phyloP scores from a whole-genome alignment of 1,140 invertebrate species.

The Magallana ariakensis region DNA sequence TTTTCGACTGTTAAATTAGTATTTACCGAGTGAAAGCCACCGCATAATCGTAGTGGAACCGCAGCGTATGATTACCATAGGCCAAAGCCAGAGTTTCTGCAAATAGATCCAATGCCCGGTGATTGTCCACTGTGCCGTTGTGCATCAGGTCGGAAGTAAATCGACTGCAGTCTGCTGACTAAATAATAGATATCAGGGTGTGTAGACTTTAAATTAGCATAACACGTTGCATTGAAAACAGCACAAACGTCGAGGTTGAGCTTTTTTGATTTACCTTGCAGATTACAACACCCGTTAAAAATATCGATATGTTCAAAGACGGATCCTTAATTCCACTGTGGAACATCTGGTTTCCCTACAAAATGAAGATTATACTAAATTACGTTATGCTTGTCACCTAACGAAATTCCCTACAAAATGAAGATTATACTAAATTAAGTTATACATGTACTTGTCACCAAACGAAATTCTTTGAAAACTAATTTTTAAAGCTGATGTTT shows the following conservation, averaged over 20 bases:
- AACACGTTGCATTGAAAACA: too few species aligned
- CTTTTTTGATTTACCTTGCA: constrained; percentile 45
- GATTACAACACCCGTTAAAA: constrained; percentile 35
- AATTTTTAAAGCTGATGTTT: too few species aligned
- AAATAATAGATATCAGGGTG: not conserved
- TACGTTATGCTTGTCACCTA: too few species aligned
- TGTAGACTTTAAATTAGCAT: too few species aligned
- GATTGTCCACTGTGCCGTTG: constrained; percentile 42
- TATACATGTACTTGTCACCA: too few species aligned
- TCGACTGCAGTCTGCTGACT: constrained; percentile 33
- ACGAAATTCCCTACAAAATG: not conserved
- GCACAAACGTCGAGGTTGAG: not conserved
- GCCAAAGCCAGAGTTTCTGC: constrained; percentile 20
- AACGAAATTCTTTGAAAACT: not conserved
- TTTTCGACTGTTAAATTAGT: not conserved
- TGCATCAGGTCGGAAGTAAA: constrained; percentile 15
- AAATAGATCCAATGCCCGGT: constrained; percentile 43
- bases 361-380: too few species aligned
- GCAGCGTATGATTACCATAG: not conserved
- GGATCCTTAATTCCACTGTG: constrained; percentile 38
- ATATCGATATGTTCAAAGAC: constrained; percentile 43
- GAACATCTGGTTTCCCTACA: constrained; percentile 41
- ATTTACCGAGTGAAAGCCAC: constrained; percentile 46
- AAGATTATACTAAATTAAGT: too few species aligned
- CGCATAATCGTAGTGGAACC: constrained; percentile 41